phyloP scores from a whole-genome alignment of 2,113 vertebrate species.

The Daboia siamensis region DNA sequence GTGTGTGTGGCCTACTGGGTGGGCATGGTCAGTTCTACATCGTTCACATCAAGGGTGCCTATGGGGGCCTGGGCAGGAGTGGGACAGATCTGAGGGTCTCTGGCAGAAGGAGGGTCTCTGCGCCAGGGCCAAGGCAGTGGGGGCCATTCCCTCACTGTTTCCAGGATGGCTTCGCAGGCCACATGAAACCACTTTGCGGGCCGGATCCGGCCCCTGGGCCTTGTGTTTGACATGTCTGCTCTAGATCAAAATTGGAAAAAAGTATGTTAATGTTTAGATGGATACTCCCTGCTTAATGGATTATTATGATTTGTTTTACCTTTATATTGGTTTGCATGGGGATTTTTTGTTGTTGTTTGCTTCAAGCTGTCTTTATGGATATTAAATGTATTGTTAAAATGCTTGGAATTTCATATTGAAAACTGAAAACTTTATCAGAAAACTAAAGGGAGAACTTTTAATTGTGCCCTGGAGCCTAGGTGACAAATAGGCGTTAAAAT shows the following conservation, averaged over 20 bases:
- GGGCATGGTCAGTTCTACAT: too few relatives aligned
- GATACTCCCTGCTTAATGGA: neutral
- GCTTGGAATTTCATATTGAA: neutral
- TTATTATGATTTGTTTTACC: neutral
- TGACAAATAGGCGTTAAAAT: constrained; percentile 18
- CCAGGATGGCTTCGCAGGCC: too few relatives aligned
- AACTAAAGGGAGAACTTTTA: constrained; percentile 25
- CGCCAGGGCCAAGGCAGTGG: too few relatives aligned
- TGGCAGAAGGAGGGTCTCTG: too few relatives aligned
- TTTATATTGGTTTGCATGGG: neutral
- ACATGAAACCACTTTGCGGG: too few relatives aligned
- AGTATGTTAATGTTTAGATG: neutral
- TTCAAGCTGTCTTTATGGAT: neutral
- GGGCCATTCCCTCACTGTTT: too few relatives aligned
- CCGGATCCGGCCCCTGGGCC: too few relatives aligned
- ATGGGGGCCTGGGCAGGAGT: too few relatives aligned
- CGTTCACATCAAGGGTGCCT: too few relatives aligned
- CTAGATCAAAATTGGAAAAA: neutral
- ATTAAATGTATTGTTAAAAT: neutral
- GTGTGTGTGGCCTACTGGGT: too few relatives aligned
- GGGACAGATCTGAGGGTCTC: too few relatives aligned
- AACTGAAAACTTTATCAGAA: constrained; percentile 13
- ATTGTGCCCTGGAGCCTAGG: neutral
- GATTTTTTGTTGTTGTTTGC: neutral
- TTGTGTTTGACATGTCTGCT: neutral